phyloP scores from a whole-genome alignment of 2,888 invertebrate species.

The Trisateles emortualis region DNA sequence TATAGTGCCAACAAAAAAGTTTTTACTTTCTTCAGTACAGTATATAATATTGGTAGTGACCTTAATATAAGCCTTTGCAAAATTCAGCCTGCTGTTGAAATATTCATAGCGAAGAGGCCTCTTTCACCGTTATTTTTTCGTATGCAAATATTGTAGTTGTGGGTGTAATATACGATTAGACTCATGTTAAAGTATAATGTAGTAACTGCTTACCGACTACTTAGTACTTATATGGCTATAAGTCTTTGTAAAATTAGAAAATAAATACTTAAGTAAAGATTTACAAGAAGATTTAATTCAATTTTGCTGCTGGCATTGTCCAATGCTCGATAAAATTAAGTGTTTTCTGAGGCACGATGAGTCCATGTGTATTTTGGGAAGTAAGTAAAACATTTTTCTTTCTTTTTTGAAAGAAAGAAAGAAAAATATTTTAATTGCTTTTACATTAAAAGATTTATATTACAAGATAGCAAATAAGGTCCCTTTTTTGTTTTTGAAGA shows the following conservation, averaged over 20 bases:
- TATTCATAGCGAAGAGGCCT: conserved; percentile 47
- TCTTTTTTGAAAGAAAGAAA: no score
- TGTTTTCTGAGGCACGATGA: no score
- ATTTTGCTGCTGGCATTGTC: no score
- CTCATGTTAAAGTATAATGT: conserved; percentile 5
- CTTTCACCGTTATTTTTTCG: conserved; percentile 39
- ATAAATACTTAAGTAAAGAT: no score
- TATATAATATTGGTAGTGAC: conserved; percentile 52
- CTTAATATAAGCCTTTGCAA: conserved; percentile 47
- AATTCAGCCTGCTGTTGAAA: conserved; percentile 47
- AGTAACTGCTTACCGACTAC: background rate
- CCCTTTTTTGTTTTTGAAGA: no score
- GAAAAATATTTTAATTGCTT: no score
- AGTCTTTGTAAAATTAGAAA: background rate
- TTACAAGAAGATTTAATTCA: no score
- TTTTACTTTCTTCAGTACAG: conserved; percentile 35
- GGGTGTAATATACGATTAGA: conserved; percentile 26
- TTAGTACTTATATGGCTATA: background rate
- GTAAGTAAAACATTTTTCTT: no score
- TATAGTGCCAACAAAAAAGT: conserved; percentile 26
- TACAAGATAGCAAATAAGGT: no score
- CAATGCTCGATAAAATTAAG: no score
- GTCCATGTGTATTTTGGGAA: no score
- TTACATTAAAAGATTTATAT: no score
- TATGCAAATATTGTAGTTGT: conserved; percentile 30